A percentile compares a stretch with the other conserved stretches of the same genome.
phyloP scores from a whole-genome alignment of 2,888 invertebrate genomes.

The Dastarcus helophoroides region DNA sequence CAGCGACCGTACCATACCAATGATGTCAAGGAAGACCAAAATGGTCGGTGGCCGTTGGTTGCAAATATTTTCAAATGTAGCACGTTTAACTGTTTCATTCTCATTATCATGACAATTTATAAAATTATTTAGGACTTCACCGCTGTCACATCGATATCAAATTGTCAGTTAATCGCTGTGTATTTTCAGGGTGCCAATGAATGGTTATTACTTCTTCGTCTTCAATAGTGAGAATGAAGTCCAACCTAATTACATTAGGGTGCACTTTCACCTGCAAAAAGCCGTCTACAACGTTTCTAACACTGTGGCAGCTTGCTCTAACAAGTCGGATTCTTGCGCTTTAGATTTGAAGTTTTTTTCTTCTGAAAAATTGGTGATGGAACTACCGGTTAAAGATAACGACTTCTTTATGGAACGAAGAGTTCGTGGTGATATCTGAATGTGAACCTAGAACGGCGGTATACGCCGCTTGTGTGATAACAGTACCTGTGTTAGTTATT shows the following conservation, averaged over 20 bases:
- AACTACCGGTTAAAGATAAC: slow-evolving; percentile 51
- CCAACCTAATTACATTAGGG: slow-evolving; percentile 56
- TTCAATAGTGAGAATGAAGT: slow-evolving; percentile 74
- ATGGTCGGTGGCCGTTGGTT: too few relatives aligned
- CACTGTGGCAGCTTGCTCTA: slow-evolving; percentile 49
- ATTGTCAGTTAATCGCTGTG: too few relatives aligned
- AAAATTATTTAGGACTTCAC: too few relatives aligned
- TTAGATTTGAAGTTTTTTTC: slow-evolving; percentile 58
- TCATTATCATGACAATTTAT: too few relatives aligned
- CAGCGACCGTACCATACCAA: too few relatives aligned
- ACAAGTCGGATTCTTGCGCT: slow-evolving; percentile 50
- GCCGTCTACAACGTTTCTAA: slow-evolving; percentile 57
- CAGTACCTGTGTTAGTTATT: slow-evolving; percentile 60
- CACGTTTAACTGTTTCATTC: too few relatives aligned
- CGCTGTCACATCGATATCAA: too few relatives aligned
- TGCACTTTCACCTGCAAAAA: slow-evolving; percentile 58
- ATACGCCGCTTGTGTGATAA: slow-evolving; percentile 55
- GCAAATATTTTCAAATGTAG: too few relatives aligned
- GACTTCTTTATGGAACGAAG: slow-evolving; percentile 62
- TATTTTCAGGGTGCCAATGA: slow-evolving; percentile 53
- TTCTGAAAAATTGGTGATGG: slow-evolving; percentile 55
- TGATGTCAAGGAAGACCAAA: too few relatives aligned
- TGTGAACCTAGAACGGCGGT: slow-evolving; percentile 63
- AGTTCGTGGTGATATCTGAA: slow-evolving; percentile 59
- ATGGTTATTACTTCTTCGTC: slow-evolving; percentile 74